Percentiles rank a stretch among this genome's conserved stretches.
Conservation (phyloP, 2,888 invertebrate genomes). For the Sinodicranocentrus sp. region DNA sequence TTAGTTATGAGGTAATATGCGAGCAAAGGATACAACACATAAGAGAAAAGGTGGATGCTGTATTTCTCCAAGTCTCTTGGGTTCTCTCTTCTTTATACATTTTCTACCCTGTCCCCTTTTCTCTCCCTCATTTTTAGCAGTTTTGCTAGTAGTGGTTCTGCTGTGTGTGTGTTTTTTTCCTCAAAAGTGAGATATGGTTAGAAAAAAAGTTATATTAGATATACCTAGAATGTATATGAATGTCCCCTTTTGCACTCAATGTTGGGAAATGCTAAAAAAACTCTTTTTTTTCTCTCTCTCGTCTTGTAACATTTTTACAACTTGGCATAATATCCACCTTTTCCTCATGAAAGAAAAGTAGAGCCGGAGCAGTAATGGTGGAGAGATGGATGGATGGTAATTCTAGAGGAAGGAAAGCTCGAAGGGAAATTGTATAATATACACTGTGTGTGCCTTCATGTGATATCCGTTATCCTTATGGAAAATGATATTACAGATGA, state of each 20-base stretch:
- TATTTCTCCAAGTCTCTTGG: slow-evolving; percentile 55
- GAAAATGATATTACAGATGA: slow-evolving; percentile 63
- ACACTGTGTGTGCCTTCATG: slow-evolving; percentile 33
- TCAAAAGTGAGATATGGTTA: too few species aligned
- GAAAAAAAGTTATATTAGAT: too few species aligned
- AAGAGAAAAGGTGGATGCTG: neutral
- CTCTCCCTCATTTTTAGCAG: slow-evolving; percentile 32
- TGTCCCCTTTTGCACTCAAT: slow-evolving; percentile 35
- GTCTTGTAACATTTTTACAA: slow-evolving; percentile 41
- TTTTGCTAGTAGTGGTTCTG: neutral
- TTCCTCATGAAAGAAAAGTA: slow-evolving; percentile 31
- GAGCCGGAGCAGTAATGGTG: neutral
- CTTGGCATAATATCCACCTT: slow-evolving; percentile 56
- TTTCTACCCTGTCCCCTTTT: slow-evolving; percentile 35
- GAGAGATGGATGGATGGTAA: slow-evolving; percentile 56
- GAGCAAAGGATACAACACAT: neutral
- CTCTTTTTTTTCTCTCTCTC: neutral
- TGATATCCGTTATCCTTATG: slow-evolving; percentile 62
- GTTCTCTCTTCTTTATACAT: slow-evolving; percentile 30
- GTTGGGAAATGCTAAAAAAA: neutral
- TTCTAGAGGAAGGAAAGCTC: slow-evolving; percentile 60
- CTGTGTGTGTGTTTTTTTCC: too few species aligned
- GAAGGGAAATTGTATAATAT: slow-evolving; percentile 58
- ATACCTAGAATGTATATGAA: neutral
- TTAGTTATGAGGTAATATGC: slow-evolving; percentile 63